These are phyloP conservation scores for Drosophila acutilabella DNA, from an alignment of 2,888 invertebrate genomes.

Conservation along the genomic window DNA sequence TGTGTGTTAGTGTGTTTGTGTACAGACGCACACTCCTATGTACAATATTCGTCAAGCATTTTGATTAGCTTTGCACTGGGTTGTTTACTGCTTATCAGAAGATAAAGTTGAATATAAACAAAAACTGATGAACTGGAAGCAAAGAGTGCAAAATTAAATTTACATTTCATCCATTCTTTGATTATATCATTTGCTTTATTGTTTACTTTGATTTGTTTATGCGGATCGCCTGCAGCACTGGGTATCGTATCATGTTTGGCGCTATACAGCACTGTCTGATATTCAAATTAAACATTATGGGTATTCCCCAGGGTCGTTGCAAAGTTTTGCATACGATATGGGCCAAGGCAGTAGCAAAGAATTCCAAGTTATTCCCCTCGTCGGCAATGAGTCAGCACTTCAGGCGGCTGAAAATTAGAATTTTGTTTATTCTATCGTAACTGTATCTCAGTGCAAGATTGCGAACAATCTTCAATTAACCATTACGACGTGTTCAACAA, in stretches of 20 bases:
- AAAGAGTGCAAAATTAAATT: conserved; percentile 21
- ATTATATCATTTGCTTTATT: neutral
- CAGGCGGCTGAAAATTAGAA: conserved; percentile 42
- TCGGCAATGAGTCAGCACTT: conserved; percentile 33
- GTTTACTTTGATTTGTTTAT: neutral
- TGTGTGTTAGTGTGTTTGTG: neutral
- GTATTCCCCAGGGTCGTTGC: neutral
- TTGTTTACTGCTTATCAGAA: conserved; percentile 28
- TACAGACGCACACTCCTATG: neutral
- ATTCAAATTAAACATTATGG: conserved; percentile 25
- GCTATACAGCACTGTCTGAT: conserved; percentile 31
- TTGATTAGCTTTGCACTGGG: conserved; percentile 56
- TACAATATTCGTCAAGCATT: conserved; percentile 33
- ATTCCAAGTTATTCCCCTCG: conserved; percentile 23
- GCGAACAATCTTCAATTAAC: conserved; percentile 74
- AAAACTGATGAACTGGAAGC: conserved; percentile 12
- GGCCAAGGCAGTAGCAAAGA: conserved; percentile 32
- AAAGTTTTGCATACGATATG: conserved; percentile 24
- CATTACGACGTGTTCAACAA: conserved; percentile 58
- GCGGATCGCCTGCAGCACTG: conserved; percentile 25
- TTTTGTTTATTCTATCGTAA: conserved; percentile 31
- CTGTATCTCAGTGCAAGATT: conserved; percentile 40
- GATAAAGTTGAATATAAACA: conserved; percentile 48
- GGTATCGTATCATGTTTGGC: neutral
- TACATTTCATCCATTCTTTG: neutral